Percentiles rank a stretch among this genome's conserved stretches.
Conservation (phyloP, 2,888 invertebrate species). For the Galerucella nymphaeae region DNA sequence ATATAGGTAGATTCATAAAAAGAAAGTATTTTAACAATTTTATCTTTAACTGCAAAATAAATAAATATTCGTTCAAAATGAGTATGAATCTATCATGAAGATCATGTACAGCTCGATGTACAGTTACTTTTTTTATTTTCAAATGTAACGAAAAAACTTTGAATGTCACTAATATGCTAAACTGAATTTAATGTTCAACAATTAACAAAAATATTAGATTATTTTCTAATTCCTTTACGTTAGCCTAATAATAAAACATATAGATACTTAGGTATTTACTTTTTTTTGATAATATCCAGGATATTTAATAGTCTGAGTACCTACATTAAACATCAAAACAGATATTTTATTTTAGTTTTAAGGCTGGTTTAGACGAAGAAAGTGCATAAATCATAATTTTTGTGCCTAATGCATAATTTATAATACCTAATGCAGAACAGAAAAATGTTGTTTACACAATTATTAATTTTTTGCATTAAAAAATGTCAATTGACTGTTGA, state of each 20-base stretch:
- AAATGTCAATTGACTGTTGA: no score
- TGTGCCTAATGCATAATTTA: no score
- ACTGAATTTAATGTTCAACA: neutral
- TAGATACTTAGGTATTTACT: neutral
- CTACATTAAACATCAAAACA: no score
- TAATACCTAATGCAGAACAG: no score
- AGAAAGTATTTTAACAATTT: no score
- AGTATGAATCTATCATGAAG: neutral
- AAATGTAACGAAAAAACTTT: neutral
- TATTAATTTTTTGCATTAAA: no score
- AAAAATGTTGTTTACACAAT: no score
- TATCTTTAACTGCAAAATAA: neutral
- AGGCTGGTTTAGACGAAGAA: no score
- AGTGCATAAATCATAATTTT: no score
- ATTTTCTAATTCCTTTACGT: neutral
- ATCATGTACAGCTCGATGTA: no score
- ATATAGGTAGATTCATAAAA: neutral
- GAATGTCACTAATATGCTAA: neutral
- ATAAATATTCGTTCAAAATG: neutral
- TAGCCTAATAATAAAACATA: neutral
- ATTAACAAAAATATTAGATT: neutral
- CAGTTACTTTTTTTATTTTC: neutral
- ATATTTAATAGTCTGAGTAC: neutral
- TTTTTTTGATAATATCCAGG: neutral
- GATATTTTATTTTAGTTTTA: no score